phyloP scores from a whole-genome alignment of 2,888 invertebrate genomes.

The Calliphora vomitoria region DNA sequence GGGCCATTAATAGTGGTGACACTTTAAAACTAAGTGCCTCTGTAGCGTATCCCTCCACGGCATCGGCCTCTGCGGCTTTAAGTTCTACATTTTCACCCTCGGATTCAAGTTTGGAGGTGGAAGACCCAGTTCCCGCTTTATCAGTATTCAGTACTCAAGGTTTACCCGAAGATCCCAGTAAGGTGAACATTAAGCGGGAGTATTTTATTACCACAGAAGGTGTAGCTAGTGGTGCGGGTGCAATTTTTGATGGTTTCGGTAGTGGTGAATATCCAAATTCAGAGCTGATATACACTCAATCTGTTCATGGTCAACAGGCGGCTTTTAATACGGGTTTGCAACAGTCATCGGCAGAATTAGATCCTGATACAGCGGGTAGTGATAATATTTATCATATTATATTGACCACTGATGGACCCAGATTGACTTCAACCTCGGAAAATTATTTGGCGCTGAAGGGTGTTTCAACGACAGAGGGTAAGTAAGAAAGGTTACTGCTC shows the following conservation, averaged over 20 bases:
- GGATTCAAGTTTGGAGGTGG: slow-evolving; percentile 59
- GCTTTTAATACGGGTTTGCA: slow-evolving; percentile 70
- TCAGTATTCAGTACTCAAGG: slow-evolving; percentile 84
- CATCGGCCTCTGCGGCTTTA: slow-evolving; percentile 58
- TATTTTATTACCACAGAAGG: slow-evolving; percentile 79
- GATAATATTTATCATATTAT: slow-evolving; percentile 81
- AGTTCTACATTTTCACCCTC: slow-evolving; percentile 1
- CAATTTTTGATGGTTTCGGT: slow-evolving; percentile 48
- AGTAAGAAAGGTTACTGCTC: too few species aligned
- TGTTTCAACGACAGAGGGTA: slow-evolving; percentile 69
- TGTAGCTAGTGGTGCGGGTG: neutral
- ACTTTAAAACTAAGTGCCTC: slow-evolving; percentile 81
- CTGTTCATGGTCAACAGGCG: slow-evolving; percentile 41
- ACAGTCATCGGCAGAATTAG: slow-evolving; percentile 75
- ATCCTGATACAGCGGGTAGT: slow-evolving; percentile 82
- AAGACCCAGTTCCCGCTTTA: slow-evolving; percentile 64
- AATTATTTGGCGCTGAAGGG: slow-evolving; percentile 68
- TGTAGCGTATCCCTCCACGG: slow-evolving; percentile 77
- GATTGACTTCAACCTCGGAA: slow-evolving; percentile 64
- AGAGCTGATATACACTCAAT: slow-evolving; percentile 72
- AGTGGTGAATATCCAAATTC: slow-evolving; percentile 67
- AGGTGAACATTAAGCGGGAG: slow-evolving; percentile 81
- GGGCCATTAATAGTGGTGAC: slow-evolving; percentile 77
- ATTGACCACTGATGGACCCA: slow-evolving; percentile 80
- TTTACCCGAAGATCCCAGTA: slow-evolving; percentile 79